Evolutionary conservation across 2,888 invertebrate species (phyloP).

Genomic region (Lasioglossum villosulum): DNA sequence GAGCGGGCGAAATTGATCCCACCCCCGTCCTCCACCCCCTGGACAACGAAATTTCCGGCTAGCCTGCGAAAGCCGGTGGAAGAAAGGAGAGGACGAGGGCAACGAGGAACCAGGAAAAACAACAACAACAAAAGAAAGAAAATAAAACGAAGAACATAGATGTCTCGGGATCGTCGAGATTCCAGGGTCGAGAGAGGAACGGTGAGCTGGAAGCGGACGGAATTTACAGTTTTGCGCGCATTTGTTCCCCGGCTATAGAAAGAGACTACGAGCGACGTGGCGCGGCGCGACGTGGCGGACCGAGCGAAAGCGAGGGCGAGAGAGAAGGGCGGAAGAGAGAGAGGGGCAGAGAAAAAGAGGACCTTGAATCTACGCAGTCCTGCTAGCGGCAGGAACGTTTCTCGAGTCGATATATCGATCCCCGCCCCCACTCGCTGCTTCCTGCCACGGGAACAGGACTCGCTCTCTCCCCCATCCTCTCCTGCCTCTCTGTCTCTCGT

Average conservation of each 20-base stretch:
- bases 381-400: conserved; percentile 79
- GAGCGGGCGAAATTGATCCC: not conserved
- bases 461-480: conserved; percentile 66
- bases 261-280: conserved; percentile 26
- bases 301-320: conserved; percentile 36
- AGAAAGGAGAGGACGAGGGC: not conserved
- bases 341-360: conserved; percentile 53
- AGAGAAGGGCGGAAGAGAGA: conserved; percentile 6
- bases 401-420: conserved; percentile 84
- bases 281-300: conserved; percentile 13
- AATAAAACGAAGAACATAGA: conserved; percentile 7
- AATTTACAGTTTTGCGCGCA: conserved; percentile 58
- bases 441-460: conserved; percentile 84
- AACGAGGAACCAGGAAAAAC: not conserved
- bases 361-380: conserved; percentile 80
- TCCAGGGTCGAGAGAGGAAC: conserved; percentile 30
- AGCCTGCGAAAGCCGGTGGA: not conserved
- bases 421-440: conserved; percentile 83
- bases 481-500: conserved; percentile 67
- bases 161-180: conserved; percentile 29
- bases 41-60: conserved; percentile 2
- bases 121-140: not conserved
- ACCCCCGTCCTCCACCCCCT: not conserved
- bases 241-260: conserved; percentile 45
- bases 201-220: conserved; percentile 28